These are phyloP conservation scores for Apis florea DNA, from an alignment of 1,140 invertebrate genomes.

Conservation along the genomic window DNA sequence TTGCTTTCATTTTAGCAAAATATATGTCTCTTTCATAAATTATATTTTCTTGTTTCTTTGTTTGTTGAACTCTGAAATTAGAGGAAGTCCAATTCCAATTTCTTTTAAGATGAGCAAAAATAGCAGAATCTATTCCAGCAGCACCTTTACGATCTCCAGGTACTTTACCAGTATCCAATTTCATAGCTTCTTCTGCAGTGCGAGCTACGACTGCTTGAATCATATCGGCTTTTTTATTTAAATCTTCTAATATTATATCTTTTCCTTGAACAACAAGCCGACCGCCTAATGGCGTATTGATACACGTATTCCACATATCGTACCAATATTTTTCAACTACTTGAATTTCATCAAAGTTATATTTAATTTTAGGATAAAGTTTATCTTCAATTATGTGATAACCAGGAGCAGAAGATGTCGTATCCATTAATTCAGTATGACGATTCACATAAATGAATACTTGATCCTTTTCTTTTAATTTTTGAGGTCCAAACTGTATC, in stretches of 20 bases:
- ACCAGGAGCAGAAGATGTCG: conserved; percentile 82
- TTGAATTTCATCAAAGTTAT: conserved; percentile 81
- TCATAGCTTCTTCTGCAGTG: conserved; percentile 76
- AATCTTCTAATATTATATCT: conserved; percentile 80
- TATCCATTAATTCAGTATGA: conserved; percentile 84
- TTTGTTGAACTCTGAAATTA: not conserved
- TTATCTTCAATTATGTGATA: conserved; percentile 84
- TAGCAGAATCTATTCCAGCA: conserved; percentile 86
- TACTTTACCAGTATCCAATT: conserved; percentile 82
- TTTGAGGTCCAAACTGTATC: conserved; percentile 86
- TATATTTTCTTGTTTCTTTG: conserved; percentile 10
- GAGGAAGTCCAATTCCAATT: conserved; percentile 83
- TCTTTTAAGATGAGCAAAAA: conserved; percentile 86
- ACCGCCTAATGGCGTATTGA: conserved; percentile 85
- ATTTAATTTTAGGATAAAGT: conserved; percentile 81
- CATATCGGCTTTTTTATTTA: conserved; percentile 81
- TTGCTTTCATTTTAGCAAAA: conserved; percentile 68
- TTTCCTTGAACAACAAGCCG: conserved; percentile 77
- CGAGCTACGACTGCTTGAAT: conserved; percentile 75
- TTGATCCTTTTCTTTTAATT: conserved; percentile 86
- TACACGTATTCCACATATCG: conserved; percentile 85
- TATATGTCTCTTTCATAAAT: conserved; percentile 44
- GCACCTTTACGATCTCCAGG: conserved; percentile 88
- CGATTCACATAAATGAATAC: conserved; percentile 87
- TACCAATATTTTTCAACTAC: conserved; percentile 88